Percentiles rank a stretch among this genome's conserved stretches.
phyloP scores from a whole-genome alignment of 2,113 vertebrate species.

The Sander vitreus region DNA sequence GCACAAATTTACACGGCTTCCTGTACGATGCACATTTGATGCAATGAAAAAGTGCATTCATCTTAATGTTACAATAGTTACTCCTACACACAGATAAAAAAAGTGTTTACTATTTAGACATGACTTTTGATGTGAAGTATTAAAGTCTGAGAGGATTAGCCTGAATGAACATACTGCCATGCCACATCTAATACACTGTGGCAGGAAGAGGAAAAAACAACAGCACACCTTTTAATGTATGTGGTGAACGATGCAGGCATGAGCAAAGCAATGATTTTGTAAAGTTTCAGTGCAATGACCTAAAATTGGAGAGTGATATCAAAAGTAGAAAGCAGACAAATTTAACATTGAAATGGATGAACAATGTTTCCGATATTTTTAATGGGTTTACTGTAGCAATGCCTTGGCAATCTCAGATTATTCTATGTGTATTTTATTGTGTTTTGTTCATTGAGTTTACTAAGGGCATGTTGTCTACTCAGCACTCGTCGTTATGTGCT shows the following conservation, averaged over 20 bases:
- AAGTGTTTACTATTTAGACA: too few relatives aligned
- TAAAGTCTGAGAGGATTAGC: neutral
- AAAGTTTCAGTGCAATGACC: neutral
- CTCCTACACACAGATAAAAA: neutral
- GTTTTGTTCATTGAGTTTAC: neutral
- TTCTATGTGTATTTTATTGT: neutral
- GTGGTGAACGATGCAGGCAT: slow-evolving; percentile 3
- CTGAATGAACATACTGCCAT: neutral
- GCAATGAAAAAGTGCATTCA: neutral
- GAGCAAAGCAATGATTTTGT: slow-evolving; percentile 9
- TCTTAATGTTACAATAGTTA: neutral
- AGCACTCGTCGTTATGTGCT: neutral
- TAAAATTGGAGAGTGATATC: neutral
- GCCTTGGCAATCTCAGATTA: neutral
- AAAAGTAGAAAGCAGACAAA: neutral
- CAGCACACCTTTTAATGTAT: neutral
- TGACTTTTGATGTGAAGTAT: too few relatives aligned
- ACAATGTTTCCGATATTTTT: neutral
- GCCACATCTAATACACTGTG: neutral
- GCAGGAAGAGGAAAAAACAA: slow-evolving; percentile 5
- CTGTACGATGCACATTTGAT: neutral
- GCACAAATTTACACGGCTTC: neutral
- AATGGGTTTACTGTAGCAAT: neutral
- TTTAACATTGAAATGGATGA: neutral
- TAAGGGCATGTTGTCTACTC: neutral